Conservation (phyloP, 2,113 vertebrate species). For the Oreotrochilus melanogaster region DNA sequence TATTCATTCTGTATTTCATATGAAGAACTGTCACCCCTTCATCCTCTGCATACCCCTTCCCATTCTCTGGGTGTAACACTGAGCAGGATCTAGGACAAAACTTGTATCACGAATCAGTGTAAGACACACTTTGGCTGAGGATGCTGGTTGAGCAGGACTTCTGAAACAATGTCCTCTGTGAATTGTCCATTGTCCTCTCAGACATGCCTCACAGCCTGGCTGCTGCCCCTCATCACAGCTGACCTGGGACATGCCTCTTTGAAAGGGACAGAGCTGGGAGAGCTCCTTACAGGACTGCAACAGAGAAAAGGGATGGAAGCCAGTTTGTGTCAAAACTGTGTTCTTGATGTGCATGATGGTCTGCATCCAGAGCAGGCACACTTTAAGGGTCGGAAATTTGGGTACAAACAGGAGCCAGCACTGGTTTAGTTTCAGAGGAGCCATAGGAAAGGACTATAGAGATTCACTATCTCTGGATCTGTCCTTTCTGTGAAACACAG, state of each 20-base stretch:
- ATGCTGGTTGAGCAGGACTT: neutral
- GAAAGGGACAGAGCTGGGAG: neutral
- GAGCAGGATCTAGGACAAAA: neutral
- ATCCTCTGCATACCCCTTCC: neutral
- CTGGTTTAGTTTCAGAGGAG: neutral
- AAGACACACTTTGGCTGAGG: neutral
- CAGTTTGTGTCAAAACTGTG: neutral
- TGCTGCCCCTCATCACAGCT: neutral
- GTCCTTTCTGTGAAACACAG: neutral
- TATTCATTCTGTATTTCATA: neutral
- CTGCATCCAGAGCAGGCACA: neutral
- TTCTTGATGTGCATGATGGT: neutral
- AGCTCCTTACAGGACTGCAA: neutral
- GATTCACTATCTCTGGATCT: neutral
- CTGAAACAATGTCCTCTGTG: neutral
- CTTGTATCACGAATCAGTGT: neutral
- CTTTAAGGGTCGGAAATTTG: neutral
- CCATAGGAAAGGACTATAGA: neutral
- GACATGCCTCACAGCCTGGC: neutral
- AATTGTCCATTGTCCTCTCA: neutral
- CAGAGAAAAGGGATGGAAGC: neutral
- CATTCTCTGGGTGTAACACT: neutral
- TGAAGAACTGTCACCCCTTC: neutral
- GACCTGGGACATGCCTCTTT: accelerated
- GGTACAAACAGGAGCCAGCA: neutral